Evolutionary conservation across 2,888 invertebrate species (phyloP).

Genomic region (Molorchus minor): DNA sequence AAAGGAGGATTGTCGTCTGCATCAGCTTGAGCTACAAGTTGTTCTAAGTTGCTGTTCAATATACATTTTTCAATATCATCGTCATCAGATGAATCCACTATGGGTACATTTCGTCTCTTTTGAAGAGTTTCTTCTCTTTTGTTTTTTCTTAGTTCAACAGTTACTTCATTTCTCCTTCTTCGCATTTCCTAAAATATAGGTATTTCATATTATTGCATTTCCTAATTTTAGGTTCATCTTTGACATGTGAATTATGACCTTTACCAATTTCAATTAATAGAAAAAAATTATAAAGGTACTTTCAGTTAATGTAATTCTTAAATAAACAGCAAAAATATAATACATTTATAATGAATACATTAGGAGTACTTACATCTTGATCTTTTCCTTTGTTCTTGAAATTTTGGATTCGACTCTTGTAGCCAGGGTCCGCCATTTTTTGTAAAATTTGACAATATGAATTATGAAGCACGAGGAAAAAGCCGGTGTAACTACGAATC

Average conservation of each 20-base stretch:
- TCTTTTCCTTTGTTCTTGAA: slow-evolving; percentile 99
- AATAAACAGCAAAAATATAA: neutral
- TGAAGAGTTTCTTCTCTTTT: slow-evolving; percentile 97
- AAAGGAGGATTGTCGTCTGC: slow-evolving; percentile 80
- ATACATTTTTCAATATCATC: slow-evolving; percentile 77
- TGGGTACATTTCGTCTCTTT: slow-evolving; percentile 95
- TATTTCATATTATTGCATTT: slow-evolving; percentile 24
- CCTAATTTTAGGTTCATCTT: slow-evolving; percentile 11
- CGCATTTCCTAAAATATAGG: slow-evolving; percentile 89
- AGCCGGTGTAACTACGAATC: slow-evolving; percentile 40
- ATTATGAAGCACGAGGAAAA: slow-evolving; percentile 49
- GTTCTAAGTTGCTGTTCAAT: slow-evolving; percentile 78
- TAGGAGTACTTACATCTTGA: slow-evolving; percentile 86
- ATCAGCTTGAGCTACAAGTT: slow-evolving; percentile 87
- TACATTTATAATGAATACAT: neutral
- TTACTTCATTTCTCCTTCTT: slow-evolving; percentile 94
- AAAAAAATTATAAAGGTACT: neutral
- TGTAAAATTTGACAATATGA: slow-evolving; percentile 46
- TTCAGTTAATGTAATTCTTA: neutral
- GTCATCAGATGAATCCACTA: slow-evolving; percentile 85
- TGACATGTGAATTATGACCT: slow-evolving; percentile 40
- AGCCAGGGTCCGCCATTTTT: slow-evolving; percentile 73
- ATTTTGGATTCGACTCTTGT: slow-evolving; percentile 88
- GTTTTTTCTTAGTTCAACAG: slow-evolving; percentile 96
- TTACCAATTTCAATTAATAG: neutral